Base-by-base conservation (phyloP, 2,888 invertebrate genomes). In the Gastracanthus pulcherrimus region DNA sequence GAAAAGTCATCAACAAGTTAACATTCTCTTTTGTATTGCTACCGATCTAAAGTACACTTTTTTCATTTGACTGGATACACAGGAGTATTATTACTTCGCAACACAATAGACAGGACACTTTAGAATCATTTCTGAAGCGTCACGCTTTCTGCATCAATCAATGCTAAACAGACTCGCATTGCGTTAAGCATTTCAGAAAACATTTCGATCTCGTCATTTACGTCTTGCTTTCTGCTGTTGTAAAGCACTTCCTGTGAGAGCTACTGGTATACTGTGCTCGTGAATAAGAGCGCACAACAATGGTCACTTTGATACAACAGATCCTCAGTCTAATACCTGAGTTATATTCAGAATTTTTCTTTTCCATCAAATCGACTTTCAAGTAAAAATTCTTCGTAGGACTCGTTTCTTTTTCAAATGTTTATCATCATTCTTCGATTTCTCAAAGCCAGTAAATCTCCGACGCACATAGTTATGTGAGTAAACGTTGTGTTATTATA, bases 151-250 rank as follows among this genome's bases (percentile, higher is more conserved):
- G 26, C 55, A 55, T 55, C 55, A 26, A 55, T 55, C 55, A 55
- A 23, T 23, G 23, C 55, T 55, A 26, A 55, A 55, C 23, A 55
- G 26, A 55, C 55, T 55, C 13, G 55, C 55, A 55, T 26, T 55
- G 55, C 23, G 19, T 55, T 55, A 26, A 55, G 26, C 48, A 6
- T 7, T 19, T 48, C 19, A 26, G 26, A 23, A 55, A 55, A 55
- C 26, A 55, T 55, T 55, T 55, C 55, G 55, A 55, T 55, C 23
- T 55, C 13, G 55, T 55, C 55, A 55, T 55, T 55, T 55, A 55
- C n/a, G 23, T 26, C 55, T 23, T 9, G 9, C 51, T 41, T 16
- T 41, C 0, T 13, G 55, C 55, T 55, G 26, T 55, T 55, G 55
- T 55, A 0, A 23, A 55, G 26, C 26, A 11, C 26, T 55, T 55